Conservation (phyloP, 2,888 invertebrate genomes). For the Herminia tarsipennalis region DNA sequence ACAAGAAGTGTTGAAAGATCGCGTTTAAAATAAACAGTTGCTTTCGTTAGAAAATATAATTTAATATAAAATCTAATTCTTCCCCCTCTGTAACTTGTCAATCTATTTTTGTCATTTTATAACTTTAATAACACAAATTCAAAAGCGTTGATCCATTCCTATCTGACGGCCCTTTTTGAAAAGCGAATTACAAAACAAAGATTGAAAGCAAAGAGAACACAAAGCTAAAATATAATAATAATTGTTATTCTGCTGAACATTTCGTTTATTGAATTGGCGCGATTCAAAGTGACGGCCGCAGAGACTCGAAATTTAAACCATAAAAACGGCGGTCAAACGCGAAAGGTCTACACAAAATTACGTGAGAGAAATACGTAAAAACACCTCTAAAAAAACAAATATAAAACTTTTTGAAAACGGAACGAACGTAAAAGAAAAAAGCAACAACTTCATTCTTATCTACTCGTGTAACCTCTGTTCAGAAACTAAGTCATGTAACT, state of each 20-base stretch:
- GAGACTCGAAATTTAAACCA: constrained; percentile 32
- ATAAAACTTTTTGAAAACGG: constrained; percentile 35
- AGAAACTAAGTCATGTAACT: constrained; percentile 21
- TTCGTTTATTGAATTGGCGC: constrained; percentile 46
- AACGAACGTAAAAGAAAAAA: constrained; percentile 26
- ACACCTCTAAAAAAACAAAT: constrained; percentile 28
- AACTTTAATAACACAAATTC: constrained; percentile 30
- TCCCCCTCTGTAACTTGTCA: constrained; percentile 17
- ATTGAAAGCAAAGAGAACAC: constrained; percentile 37
- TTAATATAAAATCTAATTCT: constrained; percentile 16
- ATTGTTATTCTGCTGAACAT: constrained; percentile 43
- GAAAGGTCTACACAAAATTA: constrained; percentile 41
- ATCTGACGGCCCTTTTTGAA: constrained; percentile 17
- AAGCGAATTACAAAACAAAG: constrained; percentile 40
- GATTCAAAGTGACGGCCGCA: constrained; percentile 32
- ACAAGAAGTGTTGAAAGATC: constrained; percentile 9
- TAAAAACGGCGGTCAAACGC: constrained; percentile 42
- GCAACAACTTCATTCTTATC: constrained; percentile 26
- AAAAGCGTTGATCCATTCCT: constrained; percentile 26
- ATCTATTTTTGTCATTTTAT: constrained; percentile 24
- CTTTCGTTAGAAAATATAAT: constrained; percentile 17
- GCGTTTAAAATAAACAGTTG: constrained; percentile 13
- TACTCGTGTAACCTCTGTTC: constrained; percentile 14
- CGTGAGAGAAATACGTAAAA: constrained; percentile 36
- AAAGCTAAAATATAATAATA: constrained; percentile 36